Base-by-base conservation (phyloP, 2,113 vertebrate species). In the Lycaon pictus region DNA sequence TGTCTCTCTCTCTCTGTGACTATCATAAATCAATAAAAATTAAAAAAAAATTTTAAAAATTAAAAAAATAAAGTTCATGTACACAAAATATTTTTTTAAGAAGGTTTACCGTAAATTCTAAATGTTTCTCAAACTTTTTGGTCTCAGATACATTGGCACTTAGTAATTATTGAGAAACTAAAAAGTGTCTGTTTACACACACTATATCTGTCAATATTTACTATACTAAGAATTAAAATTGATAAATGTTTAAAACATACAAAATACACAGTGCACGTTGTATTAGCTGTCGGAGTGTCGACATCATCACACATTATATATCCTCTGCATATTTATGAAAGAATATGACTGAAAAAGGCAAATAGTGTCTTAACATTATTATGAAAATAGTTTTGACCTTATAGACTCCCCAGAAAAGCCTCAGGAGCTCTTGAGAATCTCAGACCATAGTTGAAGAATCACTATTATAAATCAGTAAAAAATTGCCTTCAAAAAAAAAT, bases 81-180 rank as follows among this genome's bases (percentile, higher is more conserved):
- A 20, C 29, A 51, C 25, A 58, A 23, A 80, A 29, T 90, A 67
- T 32, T 53, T n/a, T 37, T 92, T 80, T 17, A 94, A 74, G 5
- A 79, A 83, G 56, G 56, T 74, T 91, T 95, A n/a, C 65, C 81
- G 51, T 63, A 76, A 95, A 94, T 86, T 79, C 20, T 53, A 48
- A 93, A 58, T 2, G 12, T 25, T 87, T 95, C 8, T 88, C 63
- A 77, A 55, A 58, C 5, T 32, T 87, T 89, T 79, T 29, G 6
- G 17, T 74, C 27, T 79, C 76, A 60, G 67, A 51, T 77, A 35
- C 56, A 51, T 27, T 76, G 86, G 43, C 12, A 83, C 25, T 51
- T 51, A 90, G 15, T 72, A 74, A 88, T 63, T 88, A 72, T 17
- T 93, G 37, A 97, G 12, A 11, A 32, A 51, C 11, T 27, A n/a